phyloP scores from a whole-genome alignment of 2,888 invertebrate species.

The Phyllotreta cruciferae region DNA sequence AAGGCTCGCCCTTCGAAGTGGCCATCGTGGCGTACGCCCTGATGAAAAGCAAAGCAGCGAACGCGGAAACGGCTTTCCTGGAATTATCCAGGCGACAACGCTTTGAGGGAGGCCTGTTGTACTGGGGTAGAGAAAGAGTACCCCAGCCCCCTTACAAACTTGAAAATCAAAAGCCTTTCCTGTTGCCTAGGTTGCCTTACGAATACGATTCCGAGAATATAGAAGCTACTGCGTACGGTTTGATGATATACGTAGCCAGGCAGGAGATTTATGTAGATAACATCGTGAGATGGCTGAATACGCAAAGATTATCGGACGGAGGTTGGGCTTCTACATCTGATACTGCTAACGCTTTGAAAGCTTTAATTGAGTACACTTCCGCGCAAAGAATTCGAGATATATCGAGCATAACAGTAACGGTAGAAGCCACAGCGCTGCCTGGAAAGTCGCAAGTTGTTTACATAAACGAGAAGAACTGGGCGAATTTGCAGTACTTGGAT shows the following conservation, averaged over 20 bases:
- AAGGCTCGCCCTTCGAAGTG: slow-evolving; percentile 81
- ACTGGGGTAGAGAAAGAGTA: slow-evolving; percentile 83
- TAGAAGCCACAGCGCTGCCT: slow-evolving; percentile 84
- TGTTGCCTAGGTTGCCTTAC: slow-evolving; percentile 86
- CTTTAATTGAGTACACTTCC: slow-evolving; percentile 88
- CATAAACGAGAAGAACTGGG: slow-evolving; percentile 80
- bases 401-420: slow-evolving; percentile 73
- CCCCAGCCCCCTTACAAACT: slow-evolving; percentile 84
- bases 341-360: slow-evolving; percentile 86
- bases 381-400: slow-evolving; percentile 86
- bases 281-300: slow-evolving; percentile 86
- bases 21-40: slow-evolving; percentile 91
- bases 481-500: slow-evolving; percentile 78
- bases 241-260: slow-evolving; percentile 86
- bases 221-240: slow-evolving; percentile 90
- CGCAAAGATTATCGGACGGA: slow-evolving; percentile 84
- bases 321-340: slow-evolving; percentile 72
- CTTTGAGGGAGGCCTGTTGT: slow-evolving; percentile 78
- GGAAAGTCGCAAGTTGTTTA: slow-evolving; percentile 69
- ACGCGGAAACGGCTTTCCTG: slow-evolving; percentile 81
- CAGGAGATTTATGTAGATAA: slow-evolving; percentile 83
- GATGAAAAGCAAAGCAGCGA: slow-evolving; percentile 82
- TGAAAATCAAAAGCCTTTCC: slow-evolving; percentile 91
- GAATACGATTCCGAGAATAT: slow-evolving; percentile 90
- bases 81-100: slow-evolving; percentile 64